These are phyloP conservation scores for Percina caprodes DNA, from an alignment of 2,113 vertebrate species.

Conservation along the genomic window DNA sequence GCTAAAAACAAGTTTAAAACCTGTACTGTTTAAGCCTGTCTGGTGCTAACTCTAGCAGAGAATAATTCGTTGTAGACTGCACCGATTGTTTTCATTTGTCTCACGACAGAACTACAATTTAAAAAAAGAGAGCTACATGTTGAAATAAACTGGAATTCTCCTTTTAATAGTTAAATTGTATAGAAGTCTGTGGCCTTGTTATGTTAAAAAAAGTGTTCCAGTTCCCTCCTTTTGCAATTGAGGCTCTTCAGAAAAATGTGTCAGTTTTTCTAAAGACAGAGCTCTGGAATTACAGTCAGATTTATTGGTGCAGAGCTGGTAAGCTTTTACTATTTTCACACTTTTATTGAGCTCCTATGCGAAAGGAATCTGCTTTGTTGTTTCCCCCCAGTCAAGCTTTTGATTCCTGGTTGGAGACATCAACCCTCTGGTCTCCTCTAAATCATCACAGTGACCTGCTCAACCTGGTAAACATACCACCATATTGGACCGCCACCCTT, in stretches of 20 bases:
- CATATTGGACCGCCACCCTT: conserved; percentile 10
- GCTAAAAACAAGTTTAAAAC: no score
- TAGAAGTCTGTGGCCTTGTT: background rate
- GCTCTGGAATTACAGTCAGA: conserved; percentile 54
- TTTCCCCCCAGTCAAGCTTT: conserved; percentile 41
- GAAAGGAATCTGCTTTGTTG: conserved; percentile 66
- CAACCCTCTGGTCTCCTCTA: conserved; percentile 25
- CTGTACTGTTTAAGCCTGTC: no score
- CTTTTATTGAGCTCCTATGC: conserved; percentile 42
- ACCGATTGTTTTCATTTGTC: no score
- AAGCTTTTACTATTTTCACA: conserved; percentile 33
- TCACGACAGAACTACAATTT: no score
- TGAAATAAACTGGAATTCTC: no score
- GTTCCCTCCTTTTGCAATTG: background rate
- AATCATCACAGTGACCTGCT: conserved; percentile 41
- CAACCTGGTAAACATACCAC: conserved; percentile 43
- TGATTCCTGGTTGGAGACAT: conserved; percentile 42
- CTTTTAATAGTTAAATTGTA: background rate
- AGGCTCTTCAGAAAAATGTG: conserved; percentile 40
- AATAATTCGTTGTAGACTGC: no score
- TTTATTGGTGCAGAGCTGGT: conserved; percentile 49
- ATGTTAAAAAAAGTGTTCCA: background rate
- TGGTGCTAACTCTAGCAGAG: no score
- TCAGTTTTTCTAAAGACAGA: conserved; percentile 43
- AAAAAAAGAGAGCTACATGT: no score